Percentiles rank a stretch among this genome's conserved stretches.
These are phyloP conservation scores for Macrocentrus cingulum DNA, from an alignment of 1,140 invertebrate species.

Conservation along the genomic window DNA sequence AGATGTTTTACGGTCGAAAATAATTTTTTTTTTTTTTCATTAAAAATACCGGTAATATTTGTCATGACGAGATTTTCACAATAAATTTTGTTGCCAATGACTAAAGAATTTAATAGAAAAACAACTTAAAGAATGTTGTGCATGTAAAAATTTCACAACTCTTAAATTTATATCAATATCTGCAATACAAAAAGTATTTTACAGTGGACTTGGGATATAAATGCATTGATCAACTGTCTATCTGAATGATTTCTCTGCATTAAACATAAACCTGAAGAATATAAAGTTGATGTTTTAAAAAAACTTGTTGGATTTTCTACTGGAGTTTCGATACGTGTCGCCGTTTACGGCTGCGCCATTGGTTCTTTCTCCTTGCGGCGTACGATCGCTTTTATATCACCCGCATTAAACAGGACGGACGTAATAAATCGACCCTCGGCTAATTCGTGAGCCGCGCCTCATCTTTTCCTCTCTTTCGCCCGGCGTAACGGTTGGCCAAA, in stretches of 20 bases:
- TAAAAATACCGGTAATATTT: too few species aligned
- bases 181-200: too few species aligned
- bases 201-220: too few species aligned
- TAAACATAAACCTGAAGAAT: constrained; percentile 36
- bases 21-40: too few species aligned
- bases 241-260: constrained; percentile 32
- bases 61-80: too few species aligned
- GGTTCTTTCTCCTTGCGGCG: constrained; percentile 17
- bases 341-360: constrained; percentile 37
- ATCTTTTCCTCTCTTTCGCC: constrained; percentile 1
- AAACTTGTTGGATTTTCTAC: constrained; percentile 48
- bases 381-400: constrained; percentile 30
- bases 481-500: constrained; percentile 20
- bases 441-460: constrained; percentile 35
- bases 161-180: too few species aligned
- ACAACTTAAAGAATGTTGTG: too few species aligned
- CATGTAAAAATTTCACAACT: too few species aligned
- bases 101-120: too few species aligned
- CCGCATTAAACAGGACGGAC: constrained; percentile 30
- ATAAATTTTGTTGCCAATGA: too few species aligned
- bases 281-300: constrained; percentile 33
- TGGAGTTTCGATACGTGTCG: constrained; percentile 42
- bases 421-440: constrained; percentile 36
- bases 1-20: too few species aligned
- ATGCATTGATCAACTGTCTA: neutral